Evolutionary conservation across 2,113 vertebrate genomes (phyloP).

Genomic region (Mus pahari): DNA sequence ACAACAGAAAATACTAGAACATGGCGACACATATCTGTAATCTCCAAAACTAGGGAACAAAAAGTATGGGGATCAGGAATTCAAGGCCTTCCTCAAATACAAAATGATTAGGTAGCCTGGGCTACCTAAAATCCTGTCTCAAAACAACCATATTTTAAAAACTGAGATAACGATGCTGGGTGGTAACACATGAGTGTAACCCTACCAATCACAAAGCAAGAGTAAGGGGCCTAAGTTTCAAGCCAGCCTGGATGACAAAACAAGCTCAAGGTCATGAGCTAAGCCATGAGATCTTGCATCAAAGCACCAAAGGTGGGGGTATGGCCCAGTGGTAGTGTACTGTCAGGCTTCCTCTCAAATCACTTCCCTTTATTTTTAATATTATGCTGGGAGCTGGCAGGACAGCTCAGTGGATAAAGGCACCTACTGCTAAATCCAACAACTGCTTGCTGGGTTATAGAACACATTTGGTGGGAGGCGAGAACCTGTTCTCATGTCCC

Average conservation of each 20-base stretch:
- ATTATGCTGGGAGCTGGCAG: neutral
- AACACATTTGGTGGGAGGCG: neutral
- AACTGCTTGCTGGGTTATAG: no score
- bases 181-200: neutral
- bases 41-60: neutral
- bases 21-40: neutral
- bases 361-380: conserved; percentile 40
- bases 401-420: neutral
- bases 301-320: neutral
- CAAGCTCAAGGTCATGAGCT: neutral
- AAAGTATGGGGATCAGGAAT: neutral
- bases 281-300: neutral
- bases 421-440: neutral
- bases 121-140: neutral
- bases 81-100: neutral
- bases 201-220: neutral
- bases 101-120: neutral
- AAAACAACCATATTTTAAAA: neutral
- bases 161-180: neutral
- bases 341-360: conserved; percentile 8
- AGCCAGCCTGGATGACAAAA: neutral
- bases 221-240: neutral
- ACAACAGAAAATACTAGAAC: neutral
- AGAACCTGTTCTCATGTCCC: neutral
- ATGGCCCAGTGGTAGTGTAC: neutral